Conservation (phyloP, 2,888 invertebrate species). For the Molorchus minor region DNA sequence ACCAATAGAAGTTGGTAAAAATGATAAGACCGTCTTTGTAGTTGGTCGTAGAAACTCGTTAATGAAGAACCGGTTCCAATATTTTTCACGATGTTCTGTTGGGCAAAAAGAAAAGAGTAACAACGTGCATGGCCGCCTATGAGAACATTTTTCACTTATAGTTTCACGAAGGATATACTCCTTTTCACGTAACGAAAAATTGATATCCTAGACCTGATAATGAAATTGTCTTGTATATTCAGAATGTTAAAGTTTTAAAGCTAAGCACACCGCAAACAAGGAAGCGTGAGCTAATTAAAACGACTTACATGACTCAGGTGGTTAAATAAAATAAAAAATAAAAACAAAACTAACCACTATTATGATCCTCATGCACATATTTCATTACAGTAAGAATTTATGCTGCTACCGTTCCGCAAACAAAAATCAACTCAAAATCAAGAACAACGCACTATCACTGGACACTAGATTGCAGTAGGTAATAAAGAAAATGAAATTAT, state of each 20-base stretch:
- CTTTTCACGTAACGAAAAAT: no score
- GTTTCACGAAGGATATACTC: no score
- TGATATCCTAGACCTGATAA: no score
- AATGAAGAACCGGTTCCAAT: neutral
- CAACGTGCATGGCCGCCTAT: neutral
- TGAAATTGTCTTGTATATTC: no score
- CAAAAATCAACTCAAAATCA: slow-evolving; percentile 29
- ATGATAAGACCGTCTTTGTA: no score
- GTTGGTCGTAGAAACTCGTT: neutral
- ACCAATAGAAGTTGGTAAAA: no score
- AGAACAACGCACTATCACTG: slow-evolving; percentile 22
- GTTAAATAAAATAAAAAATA: slow-evolving; percentile 11
- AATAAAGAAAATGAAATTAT: slow-evolving; percentile 38
- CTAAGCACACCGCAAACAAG: slow-evolving; percentile 4
- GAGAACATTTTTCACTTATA: no score
- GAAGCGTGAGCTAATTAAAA: slow-evolving; percentile 18
- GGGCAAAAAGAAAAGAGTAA: neutral
- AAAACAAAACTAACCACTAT: slow-evolving; percentile 48
- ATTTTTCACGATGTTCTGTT: neutral
- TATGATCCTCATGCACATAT: slow-evolving; percentile 55
- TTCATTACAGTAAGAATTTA: slow-evolving; percentile 54
- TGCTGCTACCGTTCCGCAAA: slow-evolving; percentile 27
- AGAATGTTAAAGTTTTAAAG: no score
- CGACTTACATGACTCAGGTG: slow-evolving; percentile 16
- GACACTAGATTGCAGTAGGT: slow-evolving; percentile 19